These are phyloP conservation scores for Euplexia lucipara DNA, from an alignment of 2,888 invertebrate species.

Conservation along the genomic window DNA sequence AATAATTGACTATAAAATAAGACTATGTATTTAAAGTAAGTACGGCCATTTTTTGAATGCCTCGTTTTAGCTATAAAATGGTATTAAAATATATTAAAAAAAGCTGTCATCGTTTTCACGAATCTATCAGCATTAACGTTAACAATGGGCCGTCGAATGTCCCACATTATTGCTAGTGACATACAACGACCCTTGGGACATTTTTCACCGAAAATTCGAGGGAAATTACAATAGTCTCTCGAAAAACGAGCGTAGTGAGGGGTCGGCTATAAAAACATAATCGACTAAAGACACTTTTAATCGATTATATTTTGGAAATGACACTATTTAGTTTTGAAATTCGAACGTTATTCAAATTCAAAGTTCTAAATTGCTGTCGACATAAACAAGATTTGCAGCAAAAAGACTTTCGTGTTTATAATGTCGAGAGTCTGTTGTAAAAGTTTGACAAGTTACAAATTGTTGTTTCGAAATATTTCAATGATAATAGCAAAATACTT, in stretches of 20 bases:
- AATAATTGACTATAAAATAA: not conserved
- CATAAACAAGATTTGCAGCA: conserved; percentile 2
- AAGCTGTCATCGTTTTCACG: conserved; percentile 26
- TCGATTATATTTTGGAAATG: not conserved
- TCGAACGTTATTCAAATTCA: conserved; percentile 6
- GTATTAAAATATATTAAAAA: conserved; percentile 15
- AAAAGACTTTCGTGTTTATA: conserved; percentile 31
- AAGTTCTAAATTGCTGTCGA: conserved; percentile 14
- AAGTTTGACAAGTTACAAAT: conserved; percentile 54
- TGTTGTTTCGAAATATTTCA: conserved; percentile 49
- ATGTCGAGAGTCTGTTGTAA: conserved; percentile 18
- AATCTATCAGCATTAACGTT: conserved; percentile 44
- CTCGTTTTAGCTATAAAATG: not conserved
- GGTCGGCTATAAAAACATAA: not conserved
- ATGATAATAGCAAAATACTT: conserved; percentile 47
- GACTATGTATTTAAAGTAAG: too few species aligned
- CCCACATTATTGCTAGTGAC: conserved; percentile 57
- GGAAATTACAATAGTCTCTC: conserved; percentile 64
- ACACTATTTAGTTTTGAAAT: conserved; percentile 16
- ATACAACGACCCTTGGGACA: conserved; percentile 50
- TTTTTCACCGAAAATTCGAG: conserved; percentile 61
- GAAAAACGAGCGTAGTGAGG: conserved; percentile 46
- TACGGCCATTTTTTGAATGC: too few species aligned
- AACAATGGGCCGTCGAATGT: conserved; percentile 51
- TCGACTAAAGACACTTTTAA: conserved; percentile 23